Evolutionary conservation across 2,113 vertebrate species (phyloP).

Genomic region (Sinocyclocheilus maitianheensis): DNA sequence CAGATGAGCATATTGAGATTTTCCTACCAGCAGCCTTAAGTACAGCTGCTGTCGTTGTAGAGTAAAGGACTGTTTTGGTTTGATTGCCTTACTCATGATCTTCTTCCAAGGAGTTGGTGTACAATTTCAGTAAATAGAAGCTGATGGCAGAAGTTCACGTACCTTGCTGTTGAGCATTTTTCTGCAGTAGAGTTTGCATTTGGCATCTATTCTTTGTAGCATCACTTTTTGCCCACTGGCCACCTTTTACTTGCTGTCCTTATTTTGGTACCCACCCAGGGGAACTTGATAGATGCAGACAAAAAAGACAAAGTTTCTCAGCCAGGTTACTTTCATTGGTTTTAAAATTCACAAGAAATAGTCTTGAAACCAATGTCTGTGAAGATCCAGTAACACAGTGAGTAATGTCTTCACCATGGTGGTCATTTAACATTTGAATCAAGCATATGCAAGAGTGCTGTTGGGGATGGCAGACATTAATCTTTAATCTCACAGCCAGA

Average conservation of each 20-base stretch:
- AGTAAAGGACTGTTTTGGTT: conserved; percentile 9
- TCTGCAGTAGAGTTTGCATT: conserved; percentile 27
- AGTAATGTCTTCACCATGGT: background rate
- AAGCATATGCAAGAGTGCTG: background rate
- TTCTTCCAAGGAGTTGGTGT: background rate
- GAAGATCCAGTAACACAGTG: background rate
- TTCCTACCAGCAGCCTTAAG: background rate
- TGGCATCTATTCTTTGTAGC: conserved; percentile 29
- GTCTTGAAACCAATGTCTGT: background rate
- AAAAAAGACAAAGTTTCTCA: background rate
- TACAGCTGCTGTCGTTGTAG: background rate
- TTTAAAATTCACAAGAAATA: background rate
- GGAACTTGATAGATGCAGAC: background rate
- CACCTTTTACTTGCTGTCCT: background rate
- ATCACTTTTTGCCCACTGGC: background rate
- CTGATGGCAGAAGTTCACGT: conserved; percentile 40
- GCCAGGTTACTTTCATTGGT: background rate
- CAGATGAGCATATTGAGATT: background rate
- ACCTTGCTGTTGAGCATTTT: conserved; percentile 35
- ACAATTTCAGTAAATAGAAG: conserved; percentile 31
- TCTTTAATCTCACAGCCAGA: conserved; percentile 30
- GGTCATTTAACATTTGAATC: conserved; percentile 10
- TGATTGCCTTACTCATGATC: background rate
- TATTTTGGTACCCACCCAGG: background rate
- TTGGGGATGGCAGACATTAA: background rate